Percentiles rank a stretch among this genome's conserved stretches.
Evolutionary conservation across 2,888 invertebrate species (phyloP).

Genomic region (Eupsilia transversa): DNA sequence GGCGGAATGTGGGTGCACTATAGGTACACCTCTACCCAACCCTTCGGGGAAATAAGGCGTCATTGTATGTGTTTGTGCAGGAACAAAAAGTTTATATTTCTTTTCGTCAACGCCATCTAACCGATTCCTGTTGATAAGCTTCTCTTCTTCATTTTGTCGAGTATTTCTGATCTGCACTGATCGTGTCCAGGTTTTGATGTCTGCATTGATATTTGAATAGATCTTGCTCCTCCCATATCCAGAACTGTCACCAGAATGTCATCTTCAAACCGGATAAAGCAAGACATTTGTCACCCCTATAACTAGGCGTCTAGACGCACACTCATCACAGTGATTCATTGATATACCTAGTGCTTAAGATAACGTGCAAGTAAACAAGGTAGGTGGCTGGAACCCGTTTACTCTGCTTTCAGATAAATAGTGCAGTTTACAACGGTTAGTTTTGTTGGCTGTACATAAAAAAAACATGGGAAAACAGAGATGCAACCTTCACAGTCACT

Average conservation of each 20-base stretch:
- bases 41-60: no score
- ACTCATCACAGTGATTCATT: conserved; percentile 45
- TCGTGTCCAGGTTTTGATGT: neutral
- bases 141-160: neutral
- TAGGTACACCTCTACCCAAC: no score
- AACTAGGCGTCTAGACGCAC: conserved; percentile 35
- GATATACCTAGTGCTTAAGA: conserved; percentile 26
- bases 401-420: conserved; percentile 9
- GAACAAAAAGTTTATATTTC: neutral
- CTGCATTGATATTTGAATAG: neutral
- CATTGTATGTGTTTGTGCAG: no score
- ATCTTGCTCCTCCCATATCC: neutral
- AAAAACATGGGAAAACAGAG: neutral
- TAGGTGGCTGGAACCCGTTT: conserved; percentile 16
- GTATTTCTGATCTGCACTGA: neutral
- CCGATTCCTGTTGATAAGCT: neutral
- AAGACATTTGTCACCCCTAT: conserved; percentile 25
- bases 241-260: neutral
- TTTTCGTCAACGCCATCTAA: neutral
- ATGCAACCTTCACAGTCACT: neutral
- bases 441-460: neutral
- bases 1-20: no score
- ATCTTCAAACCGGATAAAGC: conserved; percentile 14
- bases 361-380: conserved; percentile 41
- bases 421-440: conserved; percentile 3